Conservation (phyloP, 2,797 vertebrate genomes). For the Tympanoctomys barrerae region DNA sequence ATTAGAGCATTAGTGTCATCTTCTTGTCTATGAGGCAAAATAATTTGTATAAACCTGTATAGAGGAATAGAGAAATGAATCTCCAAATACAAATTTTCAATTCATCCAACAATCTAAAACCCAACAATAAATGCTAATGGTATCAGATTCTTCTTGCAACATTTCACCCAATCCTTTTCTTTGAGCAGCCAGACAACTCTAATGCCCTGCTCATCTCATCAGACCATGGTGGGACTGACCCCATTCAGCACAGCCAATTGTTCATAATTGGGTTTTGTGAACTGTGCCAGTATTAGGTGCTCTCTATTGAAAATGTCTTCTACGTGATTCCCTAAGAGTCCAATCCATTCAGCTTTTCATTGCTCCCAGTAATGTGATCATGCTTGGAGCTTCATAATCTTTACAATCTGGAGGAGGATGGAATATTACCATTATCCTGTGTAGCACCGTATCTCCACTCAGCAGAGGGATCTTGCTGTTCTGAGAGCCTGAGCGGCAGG, state of each 20-base stretch:
- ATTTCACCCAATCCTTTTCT: background rate
- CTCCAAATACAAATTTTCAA: slow-evolving; percentile 37
- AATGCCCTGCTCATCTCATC: slow-evolving; percentile 31
- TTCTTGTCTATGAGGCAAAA: background rate
- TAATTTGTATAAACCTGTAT: slow-evolving; percentile 34
- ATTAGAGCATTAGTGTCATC: slow-evolving; percentile 41
- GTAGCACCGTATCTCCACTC: background rate
- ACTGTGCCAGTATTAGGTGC: slow-evolving; percentile 46
- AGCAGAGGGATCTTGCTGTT: background rate
- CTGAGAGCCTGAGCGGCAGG: background rate
- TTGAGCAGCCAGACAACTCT: slow-evolving; percentile 45
- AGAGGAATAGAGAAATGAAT: slow-evolving; percentile 37
- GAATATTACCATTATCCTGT: background rate
- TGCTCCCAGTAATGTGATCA: slow-evolving; percentile 56
- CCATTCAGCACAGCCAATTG: slow-evolving; percentile 58
- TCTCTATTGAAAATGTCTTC: slow-evolving; percentile 55
- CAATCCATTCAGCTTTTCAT: slow-evolving; percentile 53
- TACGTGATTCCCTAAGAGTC: slow-evolving; percentile 1
- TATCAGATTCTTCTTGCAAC: slow-evolving; percentile 2
- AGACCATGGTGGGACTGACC: background rate
- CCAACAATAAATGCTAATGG: background rate
- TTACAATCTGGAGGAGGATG: background rate
- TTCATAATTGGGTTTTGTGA: slow-evolving; percentile 68
- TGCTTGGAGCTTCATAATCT: slow-evolving; percentile 29
- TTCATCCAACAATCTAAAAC: background rate